Percentiles rank a stretch among this genome's conserved stretches.
Conservation (phyloP, 2,888 invertebrate species). For the Monoplex corrugatus region DNA sequence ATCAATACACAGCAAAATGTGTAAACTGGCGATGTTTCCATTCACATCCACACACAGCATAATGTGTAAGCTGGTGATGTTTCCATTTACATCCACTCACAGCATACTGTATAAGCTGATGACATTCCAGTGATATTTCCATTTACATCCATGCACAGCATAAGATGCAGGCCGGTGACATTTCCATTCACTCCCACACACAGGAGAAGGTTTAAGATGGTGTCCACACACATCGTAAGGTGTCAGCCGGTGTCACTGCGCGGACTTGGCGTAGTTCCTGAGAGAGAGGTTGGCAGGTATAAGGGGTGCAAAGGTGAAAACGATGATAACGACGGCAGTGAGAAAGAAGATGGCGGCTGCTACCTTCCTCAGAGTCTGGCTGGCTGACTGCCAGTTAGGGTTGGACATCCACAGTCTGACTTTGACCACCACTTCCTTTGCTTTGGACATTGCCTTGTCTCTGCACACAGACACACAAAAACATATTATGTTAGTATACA, state of each 20-base stretch:
- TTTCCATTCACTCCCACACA: no score
- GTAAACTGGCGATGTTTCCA: no score
- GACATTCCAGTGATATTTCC: no score
- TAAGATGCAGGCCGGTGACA: no score
- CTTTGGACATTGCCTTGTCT: conserved; percentile 23
- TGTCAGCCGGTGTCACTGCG: conserved; percentile 35
- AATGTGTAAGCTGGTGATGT: no score
- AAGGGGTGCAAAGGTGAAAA: conserved; percentile 39
- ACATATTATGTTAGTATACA: background rate
- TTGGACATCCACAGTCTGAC: conserved; percentile 37
- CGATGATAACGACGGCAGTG: background rate
- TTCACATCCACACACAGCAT: no score
- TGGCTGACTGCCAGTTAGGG: conserved; percentile 45
- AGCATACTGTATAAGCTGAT: no score
- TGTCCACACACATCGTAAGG: no score
- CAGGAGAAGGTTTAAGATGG: no score
- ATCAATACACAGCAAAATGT: no score
- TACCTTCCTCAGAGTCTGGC: conserved; percentile 30
- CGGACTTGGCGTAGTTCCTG: conserved; percentile 13
- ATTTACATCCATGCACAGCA: no score
- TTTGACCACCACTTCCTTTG: conserved; percentile 14
- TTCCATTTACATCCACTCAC: no score
- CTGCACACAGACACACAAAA: conserved; percentile 24
- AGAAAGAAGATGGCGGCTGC: conserved; percentile 46
- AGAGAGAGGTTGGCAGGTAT: conserved; percentile 40